Evolutionary conservation across 2,888 invertebrate species (phyloP), one percentile per base, ranked within the genome.

Genomic region (Teleogryllus oceanicus): DNA sequence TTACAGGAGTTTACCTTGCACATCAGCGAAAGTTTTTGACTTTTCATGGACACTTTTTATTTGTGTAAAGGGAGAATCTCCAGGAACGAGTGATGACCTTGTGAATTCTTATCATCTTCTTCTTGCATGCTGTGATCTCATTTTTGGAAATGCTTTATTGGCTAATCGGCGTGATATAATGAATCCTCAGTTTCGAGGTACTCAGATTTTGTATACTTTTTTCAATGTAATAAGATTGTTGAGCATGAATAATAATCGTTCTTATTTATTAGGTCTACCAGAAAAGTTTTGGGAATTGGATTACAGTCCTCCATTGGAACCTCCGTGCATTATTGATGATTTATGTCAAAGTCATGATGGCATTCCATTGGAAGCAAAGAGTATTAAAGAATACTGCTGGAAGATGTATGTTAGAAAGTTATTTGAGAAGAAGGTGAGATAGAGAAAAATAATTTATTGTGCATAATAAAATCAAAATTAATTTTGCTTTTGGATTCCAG

Each of bases 21-120:
- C 94, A 11, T 90, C 94, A 76, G 91, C 92, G 79, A 94, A 95
- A 85, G 88, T 98, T 8, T 97, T 96, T 87, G 96, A 96, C 85
- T 96, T 98, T 85, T 94, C 95, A 84, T 99, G 98, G 98, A 95
- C 95, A 78, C 88, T 98, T 81, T 98, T 96, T 88, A 91, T 97
- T 62, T 94, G 94, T 86, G 93, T 96, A 18, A 95, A 95, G 88
- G 95, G 94, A 78, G 94, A 95, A 85, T 94, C 95, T 85, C 92
- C 94, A 75, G 92, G 92, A 79, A 94, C 96, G 49, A 94, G 94
- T 78, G 95, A 97, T 86, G 98, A 99, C 87, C 89, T 99, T 80
- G 96, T 99, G 2, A 96, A 95, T 86, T 97, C 96, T 83, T 97
- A 95, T 86, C 97, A 98, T 87, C 89, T 99, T 78, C 88, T 99